Conservation (phyloP, 2,113 vertebrate genomes). For the Eira barbara region DNA sequence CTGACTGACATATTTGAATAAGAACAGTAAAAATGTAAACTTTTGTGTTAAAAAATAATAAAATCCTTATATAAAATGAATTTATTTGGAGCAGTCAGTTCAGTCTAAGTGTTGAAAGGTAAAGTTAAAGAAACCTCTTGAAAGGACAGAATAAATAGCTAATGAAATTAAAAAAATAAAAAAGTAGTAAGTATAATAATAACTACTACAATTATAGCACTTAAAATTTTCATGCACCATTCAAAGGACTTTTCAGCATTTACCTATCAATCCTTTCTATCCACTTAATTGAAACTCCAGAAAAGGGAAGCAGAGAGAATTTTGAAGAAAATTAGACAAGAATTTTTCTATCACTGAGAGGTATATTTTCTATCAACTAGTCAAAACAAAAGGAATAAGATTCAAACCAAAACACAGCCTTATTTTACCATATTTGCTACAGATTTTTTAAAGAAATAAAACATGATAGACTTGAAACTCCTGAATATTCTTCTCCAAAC, state of each 20-base stretch:
- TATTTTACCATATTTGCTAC: not conserved
- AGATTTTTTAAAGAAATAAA: not conserved
- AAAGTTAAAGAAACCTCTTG: not conserved
- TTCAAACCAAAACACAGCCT: not conserved
- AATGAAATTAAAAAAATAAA: not conserved
- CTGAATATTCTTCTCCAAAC: not conserved
- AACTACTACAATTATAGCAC: not conserved
- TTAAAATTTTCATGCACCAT: not conserved
- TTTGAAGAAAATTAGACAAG: not conserved
- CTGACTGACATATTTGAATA: not conserved
- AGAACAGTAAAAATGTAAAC: not conserved
- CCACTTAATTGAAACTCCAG: not conserved
- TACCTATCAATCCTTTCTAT: not conserved
- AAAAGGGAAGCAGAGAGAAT: not conserved
- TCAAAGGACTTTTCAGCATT: not conserved
- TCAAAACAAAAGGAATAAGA: not conserved
- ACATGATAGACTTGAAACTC: not conserved
- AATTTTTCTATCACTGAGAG: not conserved
- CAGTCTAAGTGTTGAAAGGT: not conserved
- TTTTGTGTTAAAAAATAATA: slow-evolving; percentile 9
- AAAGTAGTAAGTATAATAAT: not conserved
- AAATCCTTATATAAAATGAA: not conserved
- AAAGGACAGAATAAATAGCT: not conserved
- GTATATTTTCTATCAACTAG: not conserved
- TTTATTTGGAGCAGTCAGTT: not conserved